Conservation (phyloP, 2,888 invertebrate species). For the Fragum whitleyi region DNA sequence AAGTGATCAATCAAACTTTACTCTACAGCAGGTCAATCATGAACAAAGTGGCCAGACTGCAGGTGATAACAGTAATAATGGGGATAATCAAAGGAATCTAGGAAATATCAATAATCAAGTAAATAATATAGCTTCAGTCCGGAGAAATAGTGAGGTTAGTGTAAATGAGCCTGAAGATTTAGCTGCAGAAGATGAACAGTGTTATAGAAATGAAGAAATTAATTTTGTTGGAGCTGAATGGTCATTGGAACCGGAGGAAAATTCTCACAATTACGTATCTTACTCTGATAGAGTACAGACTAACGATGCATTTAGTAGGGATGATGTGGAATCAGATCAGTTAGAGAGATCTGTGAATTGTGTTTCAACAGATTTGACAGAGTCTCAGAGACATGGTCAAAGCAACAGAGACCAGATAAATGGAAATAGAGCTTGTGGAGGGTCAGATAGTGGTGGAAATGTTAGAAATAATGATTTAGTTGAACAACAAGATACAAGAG, state of each 20-base stretch:
- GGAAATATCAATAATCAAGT: constrained; percentile 8
- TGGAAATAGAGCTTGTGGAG: not conserved
- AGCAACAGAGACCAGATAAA: constrained; percentile 19
- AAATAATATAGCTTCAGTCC: not conserved
- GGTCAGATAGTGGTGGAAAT: not conserved
- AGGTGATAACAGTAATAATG: not conserved
- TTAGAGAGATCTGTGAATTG: not conserved
- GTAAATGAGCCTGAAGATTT: constrained; percentile 19
- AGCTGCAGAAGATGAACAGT: constrained; percentile 64
- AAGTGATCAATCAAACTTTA: constrained; percentile 18
- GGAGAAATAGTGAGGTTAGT: not conserved
- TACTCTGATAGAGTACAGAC: not conserved
- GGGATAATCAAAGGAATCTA: not conserved
- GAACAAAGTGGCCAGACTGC: constrained; percentile 4
- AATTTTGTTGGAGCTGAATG: constrained; percentile 44
- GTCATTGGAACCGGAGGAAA: constrained; percentile 55
- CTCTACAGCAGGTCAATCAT: not conserved
- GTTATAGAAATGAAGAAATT: constrained; percentile 12
- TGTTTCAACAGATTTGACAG: constrained; percentile 21
- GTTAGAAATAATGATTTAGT: not conserved
- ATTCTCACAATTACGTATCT: constrained; percentile 13
- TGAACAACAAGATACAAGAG: not conserved
- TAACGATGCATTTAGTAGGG: not conserved
- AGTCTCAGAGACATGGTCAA: constrained; percentile 40
- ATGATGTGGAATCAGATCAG: constrained; percentile 20